These are phyloP conservation scores for Drosophila asahinai DNA, from an alignment of 1,140 invertebrate species.

Conservation along the genomic window DNA sequence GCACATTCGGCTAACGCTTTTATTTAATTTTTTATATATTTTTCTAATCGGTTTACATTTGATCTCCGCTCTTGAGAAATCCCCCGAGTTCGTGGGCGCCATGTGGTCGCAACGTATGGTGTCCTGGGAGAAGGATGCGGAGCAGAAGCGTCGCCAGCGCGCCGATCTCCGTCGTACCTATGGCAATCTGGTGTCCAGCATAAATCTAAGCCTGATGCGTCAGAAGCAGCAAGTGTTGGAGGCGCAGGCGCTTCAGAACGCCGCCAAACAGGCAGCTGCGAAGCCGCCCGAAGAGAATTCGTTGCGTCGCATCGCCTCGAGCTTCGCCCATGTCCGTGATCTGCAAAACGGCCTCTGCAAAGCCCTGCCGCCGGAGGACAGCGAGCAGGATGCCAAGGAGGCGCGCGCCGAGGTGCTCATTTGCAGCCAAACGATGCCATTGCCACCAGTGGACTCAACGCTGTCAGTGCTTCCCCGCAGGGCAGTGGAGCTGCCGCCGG, in stretches of 20 bases:
- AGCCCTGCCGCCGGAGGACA: constrained; percentile 48
- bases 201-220: constrained; percentile 48
- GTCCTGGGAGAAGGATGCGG: neutral
- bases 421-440: constrained; percentile 34
- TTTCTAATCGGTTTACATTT: neutral
- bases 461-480: neutral
- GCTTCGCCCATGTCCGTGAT: constrained; percentile 56
- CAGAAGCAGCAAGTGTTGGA: neutral
- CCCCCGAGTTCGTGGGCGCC: neutral
- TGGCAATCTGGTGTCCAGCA: constrained; percentile 56
- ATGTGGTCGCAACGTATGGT: neutral
- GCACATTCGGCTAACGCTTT: constrained; percentile 13
- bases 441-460: neutral
- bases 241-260: neutral
- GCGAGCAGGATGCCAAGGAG: constrained; percentile 56
- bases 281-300: neutral
- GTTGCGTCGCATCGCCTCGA: constrained; percentile 62
- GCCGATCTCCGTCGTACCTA: constrained; percentile 54
- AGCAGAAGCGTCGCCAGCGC: constrained; percentile 52
- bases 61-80: neutral
- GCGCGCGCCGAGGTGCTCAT: constrained; percentile 62
- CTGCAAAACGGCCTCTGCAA: constrained; percentile 20
- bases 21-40: neutral
- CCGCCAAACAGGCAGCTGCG: neutral
- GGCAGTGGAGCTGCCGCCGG: neutral